Base-by-base conservation (phyloP, 2,888 invertebrate genomes). In the Chorisops tibialis region DNA sequence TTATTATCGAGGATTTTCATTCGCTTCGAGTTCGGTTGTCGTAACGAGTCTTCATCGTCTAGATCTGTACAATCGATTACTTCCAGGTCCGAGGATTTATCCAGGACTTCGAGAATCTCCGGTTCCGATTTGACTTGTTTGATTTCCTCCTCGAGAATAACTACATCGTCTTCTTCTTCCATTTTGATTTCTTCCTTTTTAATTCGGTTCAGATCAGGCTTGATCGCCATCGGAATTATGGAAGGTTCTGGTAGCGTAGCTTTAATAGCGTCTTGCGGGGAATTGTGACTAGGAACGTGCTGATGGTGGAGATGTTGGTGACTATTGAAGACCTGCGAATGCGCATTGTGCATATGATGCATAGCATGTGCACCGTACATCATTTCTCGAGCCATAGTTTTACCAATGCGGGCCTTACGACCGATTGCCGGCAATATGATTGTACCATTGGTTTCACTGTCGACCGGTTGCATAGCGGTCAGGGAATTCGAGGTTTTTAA, bases 381-480 rank as follows among this genome's bases (percentile, higher is more conserved):
- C 74, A 76, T 75, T 68, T 85, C 83, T 18, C 87, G 78, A 7
- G 86, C 87, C 85, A 87, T 87, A 24, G 82, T 85, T 72, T 88
- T 88, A 50, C 84, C 83, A 52, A 84, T 77, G 58, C 84, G 78
- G 24, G 83, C 83, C 70, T 81, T 82, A 38, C 82, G 74, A 43
- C 79, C 78, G 47, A 72, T 61, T 12, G 22, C 2, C 12, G 59
- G 48, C 4, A 14, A 4, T 2, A 21, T 5, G 14, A 24, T 43
- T 1, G 19, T 30, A 4, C 43, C 9, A 18, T 9, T 43, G 5
- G 24, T 16, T 19, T 38, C 38, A 18, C 14, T 16, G 1, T 38
- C 38, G 7, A 30, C 30, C 9, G 5, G 30, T 1, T 30, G 30
- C 9, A 30, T 7, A 1, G 30, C 30, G 30, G 9, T 30, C 30